Conservation (phyloP, 1,140 invertebrate species). For the Drosophila malerkotliana region DNA sequence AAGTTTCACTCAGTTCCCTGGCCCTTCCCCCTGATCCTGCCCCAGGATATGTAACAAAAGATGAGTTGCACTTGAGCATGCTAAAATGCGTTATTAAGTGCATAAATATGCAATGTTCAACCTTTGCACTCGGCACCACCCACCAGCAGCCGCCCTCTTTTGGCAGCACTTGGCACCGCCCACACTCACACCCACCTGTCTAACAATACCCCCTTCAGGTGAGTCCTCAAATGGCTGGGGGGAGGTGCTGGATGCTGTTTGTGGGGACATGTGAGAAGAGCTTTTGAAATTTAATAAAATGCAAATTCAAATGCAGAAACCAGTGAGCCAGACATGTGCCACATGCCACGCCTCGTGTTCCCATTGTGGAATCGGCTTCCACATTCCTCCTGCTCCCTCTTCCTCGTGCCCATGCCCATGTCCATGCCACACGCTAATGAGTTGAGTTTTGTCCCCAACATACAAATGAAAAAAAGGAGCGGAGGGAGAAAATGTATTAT, state of each 20-base stretch:
- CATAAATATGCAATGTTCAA: conserved; percentile 79
- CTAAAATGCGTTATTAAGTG: conserved; percentile 82
- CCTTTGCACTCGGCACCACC: conserved; percentile 21
- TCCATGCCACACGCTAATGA: conserved; percentile 65
- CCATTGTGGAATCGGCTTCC: conserved; percentile 20
- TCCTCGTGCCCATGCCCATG: neutral
- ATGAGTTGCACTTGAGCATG: conserved; percentile 80
- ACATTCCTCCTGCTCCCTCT: neutral
- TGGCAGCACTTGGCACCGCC: conserved; percentile 11
- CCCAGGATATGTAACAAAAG: conserved; percentile 68
- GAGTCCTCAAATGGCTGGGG: conserved; percentile 24
- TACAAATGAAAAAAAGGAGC: conserved; percentile 35
- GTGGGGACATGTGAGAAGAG: conserved; percentile 53
- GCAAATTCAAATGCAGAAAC: conserved; percentile 71
- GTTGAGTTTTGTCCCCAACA: conserved; percentile 56
- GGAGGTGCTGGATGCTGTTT: conserved; percentile 16
- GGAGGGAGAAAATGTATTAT: conserved; percentile 52
- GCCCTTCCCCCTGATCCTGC: neutral
- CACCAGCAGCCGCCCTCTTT: conserved; percentile 4
- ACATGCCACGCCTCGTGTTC: conserved; percentile 54
- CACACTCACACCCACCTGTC: conserved; percentile 23
- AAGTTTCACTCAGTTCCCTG: conserved; percentile 7
- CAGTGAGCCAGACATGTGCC: conserved; percentile 69
- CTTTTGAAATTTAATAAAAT: conserved; percentile 82
- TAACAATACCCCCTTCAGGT: conserved; percentile 63